Evolutionary conservation across 2,888 invertebrate species (phyloP).

Genomic region (Leptarthrus brevirostris): DNA sequence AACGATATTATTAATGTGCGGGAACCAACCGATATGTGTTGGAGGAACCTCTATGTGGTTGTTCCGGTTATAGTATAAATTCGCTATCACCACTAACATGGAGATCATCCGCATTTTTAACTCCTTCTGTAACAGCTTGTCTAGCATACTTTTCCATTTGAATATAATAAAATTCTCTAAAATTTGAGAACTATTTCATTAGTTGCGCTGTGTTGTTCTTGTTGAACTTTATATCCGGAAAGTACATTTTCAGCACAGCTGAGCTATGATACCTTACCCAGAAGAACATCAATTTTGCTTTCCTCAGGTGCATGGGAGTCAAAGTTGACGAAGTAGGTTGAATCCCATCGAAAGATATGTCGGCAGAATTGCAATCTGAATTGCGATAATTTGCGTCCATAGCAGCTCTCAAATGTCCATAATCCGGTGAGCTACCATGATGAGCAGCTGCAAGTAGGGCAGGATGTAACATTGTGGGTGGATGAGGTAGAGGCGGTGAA

Average conservation of each 20-base stretch:
- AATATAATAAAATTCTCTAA: slow-evolving; percentile 99
- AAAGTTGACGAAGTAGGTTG: slow-evolving; percentile 96
- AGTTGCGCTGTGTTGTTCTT: slow-evolving; percentile 99
- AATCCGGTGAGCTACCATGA: slow-evolving; percentile 84
- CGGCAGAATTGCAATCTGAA: slow-evolving; percentile 92
- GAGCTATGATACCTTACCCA: slow-evolving; percentile 99
- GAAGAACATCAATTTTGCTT: slow-evolving; percentile 99
- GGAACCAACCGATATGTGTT: too few relatives aligned
- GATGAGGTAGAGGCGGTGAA: slow-evolving; percentile 86
- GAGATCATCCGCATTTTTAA: slow-evolving; percentile 91
- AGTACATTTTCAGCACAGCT: slow-evolving; percentile 99
- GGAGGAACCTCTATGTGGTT: slow-evolving; percentile 69
- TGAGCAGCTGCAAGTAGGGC: slow-evolving; percentile 86
- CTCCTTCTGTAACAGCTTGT: slow-evolving; percentile 96
- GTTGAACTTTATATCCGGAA: slow-evolving; percentile 99
- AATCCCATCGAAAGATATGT: slow-evolving; percentile 91
- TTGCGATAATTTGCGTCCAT: slow-evolving; percentile 87
- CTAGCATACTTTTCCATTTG: slow-evolving; percentile 99
- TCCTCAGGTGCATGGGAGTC: slow-evolving; percentile 99
- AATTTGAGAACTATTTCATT: slow-evolving; percentile 88
- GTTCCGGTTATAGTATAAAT: slow-evolving; percentile 98
- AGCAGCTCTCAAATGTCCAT: slow-evolving; percentile 76
- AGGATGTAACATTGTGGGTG: slow-evolving; percentile 86
- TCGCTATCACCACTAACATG: slow-evolving; percentile 96
- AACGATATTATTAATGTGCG: too few relatives aligned